A percentile compares a stretch with the other conserved stretches of the same genome.
Evolutionary conservation across 2,888 invertebrate species (phyloP).

Genomic region (Pardosa pseudoannulata): DNA sequence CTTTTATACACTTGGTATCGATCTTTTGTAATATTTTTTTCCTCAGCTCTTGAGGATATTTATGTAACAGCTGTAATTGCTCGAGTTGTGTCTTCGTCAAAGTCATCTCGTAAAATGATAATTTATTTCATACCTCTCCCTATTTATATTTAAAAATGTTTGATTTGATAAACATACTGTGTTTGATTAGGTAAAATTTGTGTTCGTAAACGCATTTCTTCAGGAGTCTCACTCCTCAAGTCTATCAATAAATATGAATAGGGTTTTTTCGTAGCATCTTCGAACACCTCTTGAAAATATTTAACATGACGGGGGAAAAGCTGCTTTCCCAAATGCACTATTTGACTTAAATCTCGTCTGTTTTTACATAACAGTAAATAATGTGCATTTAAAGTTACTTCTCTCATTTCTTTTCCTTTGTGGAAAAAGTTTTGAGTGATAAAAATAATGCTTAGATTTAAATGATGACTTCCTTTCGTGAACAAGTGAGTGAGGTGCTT

Average conservation of each 20-base stretch:
- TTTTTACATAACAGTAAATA: no score
- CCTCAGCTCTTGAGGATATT: neutral
- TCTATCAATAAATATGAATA: no score
- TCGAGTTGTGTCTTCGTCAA: neutral
- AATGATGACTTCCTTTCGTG: no score
- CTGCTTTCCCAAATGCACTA: constrained; percentile 14
- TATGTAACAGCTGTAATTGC: neutral
- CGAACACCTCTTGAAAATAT: constrained; percentile 26
- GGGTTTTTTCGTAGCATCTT: no score
- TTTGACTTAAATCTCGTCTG: neutral
- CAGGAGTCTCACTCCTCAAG: neutral
- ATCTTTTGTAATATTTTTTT: neutral
- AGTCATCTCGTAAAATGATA: no score
- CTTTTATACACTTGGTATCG: neutral
- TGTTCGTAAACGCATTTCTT: no score
- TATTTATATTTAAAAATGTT: neutral
- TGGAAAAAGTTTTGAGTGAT: no score
- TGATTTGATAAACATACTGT: neutral
- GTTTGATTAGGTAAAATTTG: no score
- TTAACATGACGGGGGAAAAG: neutral
- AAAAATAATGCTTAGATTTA: constrained; percentile 30
- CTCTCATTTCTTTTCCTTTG: no score
- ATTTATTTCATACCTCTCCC: no score
- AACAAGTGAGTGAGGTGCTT: constrained; percentile 16
- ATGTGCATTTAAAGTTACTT: no score